Evolutionary conservation across 2,888 invertebrate species (phyloP).

Genomic region (Lasioglossum calceatum): DNA sequence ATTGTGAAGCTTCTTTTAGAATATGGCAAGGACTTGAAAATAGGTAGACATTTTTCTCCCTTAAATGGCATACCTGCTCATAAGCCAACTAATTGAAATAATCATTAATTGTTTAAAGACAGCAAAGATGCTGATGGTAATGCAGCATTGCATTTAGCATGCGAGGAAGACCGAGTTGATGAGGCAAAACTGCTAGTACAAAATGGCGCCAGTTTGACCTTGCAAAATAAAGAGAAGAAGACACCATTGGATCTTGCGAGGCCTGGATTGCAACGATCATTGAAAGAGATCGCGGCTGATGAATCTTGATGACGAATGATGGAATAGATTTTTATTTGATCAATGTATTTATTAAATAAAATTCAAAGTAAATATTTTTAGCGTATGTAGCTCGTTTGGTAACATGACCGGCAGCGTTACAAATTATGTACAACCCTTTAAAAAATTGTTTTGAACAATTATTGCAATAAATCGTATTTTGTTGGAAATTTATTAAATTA

Average conservation of each 20-base stretch:
- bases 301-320: not conserved
- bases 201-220: conserved; percentile 87
- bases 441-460: conserved; percentile 5
- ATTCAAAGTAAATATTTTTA: conserved; percentile 32
- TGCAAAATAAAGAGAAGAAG: conserved; percentile 88
- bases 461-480: not conserved
- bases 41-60: conserved; percentile 79
- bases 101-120: conserved; percentile 80
- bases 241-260: conserved; percentile 87
- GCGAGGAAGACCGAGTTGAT: conserved; percentile 91
- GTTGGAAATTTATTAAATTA: conserved; percentile 12
- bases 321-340: conserved; percentile 18
- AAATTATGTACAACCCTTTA: conserved; percentile 27
- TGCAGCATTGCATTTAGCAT: conserved; percentile 92
- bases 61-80: not conserved
- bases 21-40: conserved; percentile 85
- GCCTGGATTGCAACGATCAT: conserved; percentile 67
- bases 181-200: conserved; percentile 88
- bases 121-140: conserved; percentile 89
- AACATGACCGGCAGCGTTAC: conserved; percentile 20
- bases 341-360: conserved; percentile 41
- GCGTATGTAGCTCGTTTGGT: conserved; percentile 23
- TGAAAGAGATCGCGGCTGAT: conserved; percentile 66
- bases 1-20: conserved; percentile 89
- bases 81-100: not conserved